Percentiles rank a stretch among this genome's conserved stretches.
phyloP scores from a whole-genome alignment of 2,888 invertebrate genomes.

The Perizoma flavofasciatum region DNA sequence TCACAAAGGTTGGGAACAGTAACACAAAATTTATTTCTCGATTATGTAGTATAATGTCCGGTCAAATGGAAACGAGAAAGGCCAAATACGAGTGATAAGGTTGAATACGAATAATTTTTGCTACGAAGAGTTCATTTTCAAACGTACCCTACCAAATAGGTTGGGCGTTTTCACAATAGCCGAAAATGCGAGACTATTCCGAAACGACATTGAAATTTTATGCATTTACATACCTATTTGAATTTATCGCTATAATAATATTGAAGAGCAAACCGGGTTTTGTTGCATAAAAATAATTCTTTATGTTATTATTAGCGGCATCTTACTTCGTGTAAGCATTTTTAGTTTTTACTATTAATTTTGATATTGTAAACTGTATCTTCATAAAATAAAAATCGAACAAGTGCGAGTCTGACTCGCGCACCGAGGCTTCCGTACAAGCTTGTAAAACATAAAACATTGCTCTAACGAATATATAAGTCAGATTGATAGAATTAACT shows the following conservation, averaged over 20 bases:
- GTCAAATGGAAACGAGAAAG: conserved; percentile 48
- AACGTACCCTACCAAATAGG: conserved; percentile 12
- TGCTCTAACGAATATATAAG: too few species aligned
- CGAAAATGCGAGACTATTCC: background rate
- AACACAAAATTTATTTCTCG: conserved; percentile 69
- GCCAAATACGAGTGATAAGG: conserved; percentile 42
- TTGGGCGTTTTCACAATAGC: conserved; percentile 7
- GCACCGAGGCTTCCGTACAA: too few species aligned
- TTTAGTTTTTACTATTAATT: too few species aligned
- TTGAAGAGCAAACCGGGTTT: background rate
- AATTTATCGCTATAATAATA: background rate
- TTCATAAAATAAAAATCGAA: too few species aligned
- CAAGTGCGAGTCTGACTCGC: too few species aligned
- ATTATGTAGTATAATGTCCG: conserved; percentile 64
- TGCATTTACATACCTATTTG: background rate
- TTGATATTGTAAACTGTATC: too few species aligned
- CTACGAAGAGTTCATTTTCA: conserved; percentile 30
- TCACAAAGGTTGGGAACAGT: conserved; percentile 62
- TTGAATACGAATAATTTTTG: conserved; percentile 46
- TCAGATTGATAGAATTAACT: too few species aligned
- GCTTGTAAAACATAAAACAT: too few species aligned
- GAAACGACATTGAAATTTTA: background rate
- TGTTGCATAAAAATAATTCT: too few species aligned
- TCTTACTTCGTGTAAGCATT: too few species aligned
- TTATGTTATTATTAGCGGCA: too few species aligned